Percentiles rank a stretch among this genome's conserved stretches.
Evolutionary conservation across 1,140 invertebrate genomes (phyloP).

Genomic region (Meloidogyne chitwoodi): DNA sequence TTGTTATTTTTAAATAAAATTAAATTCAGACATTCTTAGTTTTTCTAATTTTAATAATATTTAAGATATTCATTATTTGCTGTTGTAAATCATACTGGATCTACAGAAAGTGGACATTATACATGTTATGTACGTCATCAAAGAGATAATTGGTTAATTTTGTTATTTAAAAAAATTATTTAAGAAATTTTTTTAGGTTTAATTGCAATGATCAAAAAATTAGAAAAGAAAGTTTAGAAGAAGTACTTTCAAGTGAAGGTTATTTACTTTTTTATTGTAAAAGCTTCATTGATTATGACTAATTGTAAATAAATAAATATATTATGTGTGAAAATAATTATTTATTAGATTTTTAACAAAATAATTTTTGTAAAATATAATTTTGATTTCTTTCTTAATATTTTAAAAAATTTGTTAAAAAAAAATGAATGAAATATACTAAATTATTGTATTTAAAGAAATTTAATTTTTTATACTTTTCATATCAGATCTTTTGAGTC

Average conservation of each 20-base stretch:
- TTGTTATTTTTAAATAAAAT: not conserved
- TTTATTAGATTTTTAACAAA: no score
- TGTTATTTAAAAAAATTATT: not conserved
- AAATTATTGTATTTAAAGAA: not conserved
- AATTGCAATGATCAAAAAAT: constrained; percentile 94
- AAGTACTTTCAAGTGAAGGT: constrained; percentile 91
- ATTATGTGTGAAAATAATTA: no score
- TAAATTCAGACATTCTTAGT: no score
- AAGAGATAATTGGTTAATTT: constrained; percentile 33
- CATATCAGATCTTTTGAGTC: not conserved
- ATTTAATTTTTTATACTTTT: not conserved
- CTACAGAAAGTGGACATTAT: constrained; percentile 87
- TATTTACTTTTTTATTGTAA: constrained; percentile 32
- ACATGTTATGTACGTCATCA: constrained; percentile 82
- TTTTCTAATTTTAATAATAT: constrained; percentile 17
- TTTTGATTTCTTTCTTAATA: no score
- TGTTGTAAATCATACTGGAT: constrained; percentile 90
- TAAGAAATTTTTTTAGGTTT: constrained; percentile 72
- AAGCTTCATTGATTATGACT: constrained; percentile 41
- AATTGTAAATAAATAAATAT: no score
- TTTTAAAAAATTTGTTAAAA: no score
- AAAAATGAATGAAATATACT: no score
- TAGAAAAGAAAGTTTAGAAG: constrained; percentile 75
- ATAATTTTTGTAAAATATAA: no score
- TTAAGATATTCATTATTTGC: constrained; percentile 83